Percentiles rank a stretch among this genome's conserved stretches.
Conservation (phyloP, 2,888 invertebrate species). For the Apoda limacodes region DNA sequence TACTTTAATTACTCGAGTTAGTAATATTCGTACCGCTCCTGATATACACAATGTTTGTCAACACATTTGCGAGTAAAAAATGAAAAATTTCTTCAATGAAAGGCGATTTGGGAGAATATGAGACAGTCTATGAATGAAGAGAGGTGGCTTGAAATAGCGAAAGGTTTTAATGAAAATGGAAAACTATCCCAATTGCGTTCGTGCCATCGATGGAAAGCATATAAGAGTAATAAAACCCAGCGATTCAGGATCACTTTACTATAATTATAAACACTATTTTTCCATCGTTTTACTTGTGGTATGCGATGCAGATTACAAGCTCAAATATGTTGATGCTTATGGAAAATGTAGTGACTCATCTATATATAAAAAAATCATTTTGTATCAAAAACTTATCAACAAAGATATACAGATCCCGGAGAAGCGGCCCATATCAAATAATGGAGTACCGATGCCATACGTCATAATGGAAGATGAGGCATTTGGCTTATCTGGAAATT, state of each 20-base stretch:
- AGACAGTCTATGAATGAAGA: no score
- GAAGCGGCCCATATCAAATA: conserved; percentile 11
- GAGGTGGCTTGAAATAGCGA: no score
- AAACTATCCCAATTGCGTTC: conserved; percentile 18
- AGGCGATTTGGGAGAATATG: no score
- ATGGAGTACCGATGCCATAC: conserved; percentile 9
- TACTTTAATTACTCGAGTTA: no score
- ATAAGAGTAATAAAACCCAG: conserved; percentile 19
- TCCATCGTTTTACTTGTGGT: conserved; percentile 16
- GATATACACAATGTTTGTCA: no score
- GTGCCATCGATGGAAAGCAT: conserved; percentile 19
- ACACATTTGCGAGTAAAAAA: no score
- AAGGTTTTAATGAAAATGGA: no score
- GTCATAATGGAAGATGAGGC: conserved; percentile 16
- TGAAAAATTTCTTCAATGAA: no score
- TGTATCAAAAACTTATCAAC: conserved; percentile 16
- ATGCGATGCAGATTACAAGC: no score
- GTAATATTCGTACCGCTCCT: no score
- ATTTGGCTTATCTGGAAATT: conserved; percentile 12
- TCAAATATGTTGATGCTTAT: no score
- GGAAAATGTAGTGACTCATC: conserved; percentile 20
- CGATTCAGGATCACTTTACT: conserved; percentile 15
- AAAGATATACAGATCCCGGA: conserved; percentile 13
- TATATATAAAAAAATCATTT: no score
- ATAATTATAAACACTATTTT: conserved; percentile 17